These are phyloP conservation scores for Parasteatoda tepidariorum DNA, from an alignment of 1,140 invertebrate genomes.

Conservation along the genomic window DNA sequence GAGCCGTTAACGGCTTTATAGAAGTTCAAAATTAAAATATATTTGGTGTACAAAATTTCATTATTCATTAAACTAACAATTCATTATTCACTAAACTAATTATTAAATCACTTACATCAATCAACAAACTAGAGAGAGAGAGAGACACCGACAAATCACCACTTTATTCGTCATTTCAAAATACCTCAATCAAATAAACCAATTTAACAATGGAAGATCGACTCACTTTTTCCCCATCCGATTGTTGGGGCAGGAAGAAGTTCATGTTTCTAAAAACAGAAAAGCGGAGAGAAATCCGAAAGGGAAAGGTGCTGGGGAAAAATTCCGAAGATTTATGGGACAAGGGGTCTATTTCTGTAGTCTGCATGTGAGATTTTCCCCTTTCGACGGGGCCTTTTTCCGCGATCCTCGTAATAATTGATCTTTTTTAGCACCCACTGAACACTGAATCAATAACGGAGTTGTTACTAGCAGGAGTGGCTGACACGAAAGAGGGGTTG, in stretches of 20 bases:
- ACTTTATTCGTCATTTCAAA: no score
- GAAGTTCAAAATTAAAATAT: no score
- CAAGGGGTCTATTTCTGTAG: constrained; percentile 25
- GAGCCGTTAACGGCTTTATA: no score
- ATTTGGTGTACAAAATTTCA: no score
- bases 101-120: no score
- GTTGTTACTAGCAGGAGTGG: not conserved
- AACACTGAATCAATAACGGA: constrained; percentile 42
- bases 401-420: constrained; percentile 20
- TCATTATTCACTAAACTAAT: no score
- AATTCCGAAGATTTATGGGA: constrained; percentile 9
- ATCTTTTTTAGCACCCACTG: constrained; percentile 46
- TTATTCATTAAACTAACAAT: no score
- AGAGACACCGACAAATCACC: no score
- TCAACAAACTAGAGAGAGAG: no score
- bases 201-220: no score
- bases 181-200: no score
- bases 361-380: constrained; percentile 10
- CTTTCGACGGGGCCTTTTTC: not conserved
- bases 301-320: not conserved
- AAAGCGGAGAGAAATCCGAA: not conserved
- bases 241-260: not conserved
- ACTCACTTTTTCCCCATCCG: no score
- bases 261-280: not conserved
- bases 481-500: not conserved